A percentile compares a stretch with the other conserved stretches of the same genome.
Evolutionary conservation across 2,888 invertebrate genomes (phyloP).

Genomic region (Mesorhabditis spiculigera): DNA sequence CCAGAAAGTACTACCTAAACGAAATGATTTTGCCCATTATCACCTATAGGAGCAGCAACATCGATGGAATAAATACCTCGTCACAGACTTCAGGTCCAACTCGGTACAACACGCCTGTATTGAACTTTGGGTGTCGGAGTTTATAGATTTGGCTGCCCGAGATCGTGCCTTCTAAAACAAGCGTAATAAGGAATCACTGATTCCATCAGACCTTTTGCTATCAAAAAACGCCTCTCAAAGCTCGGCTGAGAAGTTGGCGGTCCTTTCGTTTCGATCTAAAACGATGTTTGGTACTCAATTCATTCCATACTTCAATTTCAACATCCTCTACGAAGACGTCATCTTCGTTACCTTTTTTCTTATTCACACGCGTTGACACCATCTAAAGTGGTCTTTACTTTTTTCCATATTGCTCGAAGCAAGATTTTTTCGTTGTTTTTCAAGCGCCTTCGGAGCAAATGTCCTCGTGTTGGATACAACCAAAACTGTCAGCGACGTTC

Average conservation of each 20-base stretch:
- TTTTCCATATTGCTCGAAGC: too few relatives aligned
- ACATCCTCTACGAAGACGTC: constrained; percentile 13
- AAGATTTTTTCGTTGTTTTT: too few relatives aligned
- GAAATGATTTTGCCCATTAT: too few relatives aligned
- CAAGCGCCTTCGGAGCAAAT: too few relatives aligned
- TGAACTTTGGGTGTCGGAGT: constrained; percentile 20
- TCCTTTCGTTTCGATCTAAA: constrained; percentile 14
- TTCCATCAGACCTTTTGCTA: constrained; percentile 18
- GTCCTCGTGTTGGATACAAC: too few relatives aligned
- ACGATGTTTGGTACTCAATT: not conserved
- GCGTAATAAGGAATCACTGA: not conserved
- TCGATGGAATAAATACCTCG: constrained; percentile 21
- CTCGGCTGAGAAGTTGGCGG: constrained; percentile 18
- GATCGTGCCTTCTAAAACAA: constrained; percentile 14
- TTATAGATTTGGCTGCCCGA: constrained; percentile 18
- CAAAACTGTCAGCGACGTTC: too few relatives aligned
- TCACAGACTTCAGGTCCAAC: constrained; percentile 23
- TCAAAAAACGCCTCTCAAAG: constrained; percentile 21
- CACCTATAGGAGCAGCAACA: not conserved
- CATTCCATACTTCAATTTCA: not conserved
- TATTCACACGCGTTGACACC: constrained; percentile 13
- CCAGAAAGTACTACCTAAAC: constrained; percentile 30
- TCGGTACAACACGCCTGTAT: constrained; percentile 21
- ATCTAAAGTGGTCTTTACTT: not conserved
- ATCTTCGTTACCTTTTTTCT: constrained; percentile 19